These are phyloP conservation scores for Geopemphigus sp. DNA, from an alignment of 1,140 invertebrate species.

Conservation along the genomic window DNA sequence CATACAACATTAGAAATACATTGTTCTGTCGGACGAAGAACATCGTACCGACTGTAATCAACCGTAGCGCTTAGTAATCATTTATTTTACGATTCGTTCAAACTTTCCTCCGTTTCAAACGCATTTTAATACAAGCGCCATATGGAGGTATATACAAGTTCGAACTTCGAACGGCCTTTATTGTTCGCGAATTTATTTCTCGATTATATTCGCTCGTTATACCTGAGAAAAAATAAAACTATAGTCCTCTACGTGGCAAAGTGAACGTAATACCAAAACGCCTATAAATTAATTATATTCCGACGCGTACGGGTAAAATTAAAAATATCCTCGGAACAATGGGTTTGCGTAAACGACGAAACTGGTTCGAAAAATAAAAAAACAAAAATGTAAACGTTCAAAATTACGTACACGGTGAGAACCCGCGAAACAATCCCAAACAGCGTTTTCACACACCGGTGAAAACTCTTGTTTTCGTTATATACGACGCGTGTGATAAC, in stretches of 20 bases:
- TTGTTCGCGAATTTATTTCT: background rate
- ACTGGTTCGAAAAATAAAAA: background rate
- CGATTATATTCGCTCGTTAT: background rate
- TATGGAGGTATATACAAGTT: background rate
- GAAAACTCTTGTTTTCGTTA: conserved; percentile 13
- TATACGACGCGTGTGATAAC: background rate
- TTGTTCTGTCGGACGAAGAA: conserved; percentile 25
- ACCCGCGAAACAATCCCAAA: conserved; percentile 6
- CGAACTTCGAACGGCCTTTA: background rate
- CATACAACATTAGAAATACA: conserved; percentile 36
- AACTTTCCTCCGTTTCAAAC: conserved; percentile 23
- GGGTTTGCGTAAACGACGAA: conserved; percentile 14
- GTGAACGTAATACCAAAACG: background rate
- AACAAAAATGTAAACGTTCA: conserved; percentile 12
- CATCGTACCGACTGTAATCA: conserved; percentile 11
- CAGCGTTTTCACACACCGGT: background rate
- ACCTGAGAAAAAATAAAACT: background rate
- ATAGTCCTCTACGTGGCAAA: background rate
- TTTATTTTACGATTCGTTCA: conserved; percentile 19
- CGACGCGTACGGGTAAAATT: background rate
- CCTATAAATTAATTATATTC: background rate
- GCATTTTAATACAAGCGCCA: background rate
- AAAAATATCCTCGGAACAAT: conserved; percentile 1
- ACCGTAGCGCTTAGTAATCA: conserved; percentile 25
- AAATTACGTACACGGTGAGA: background rate